Conservation (phyloP, 1,140 invertebrate genomes). For the Centruroides sculpturatus region DNA sequence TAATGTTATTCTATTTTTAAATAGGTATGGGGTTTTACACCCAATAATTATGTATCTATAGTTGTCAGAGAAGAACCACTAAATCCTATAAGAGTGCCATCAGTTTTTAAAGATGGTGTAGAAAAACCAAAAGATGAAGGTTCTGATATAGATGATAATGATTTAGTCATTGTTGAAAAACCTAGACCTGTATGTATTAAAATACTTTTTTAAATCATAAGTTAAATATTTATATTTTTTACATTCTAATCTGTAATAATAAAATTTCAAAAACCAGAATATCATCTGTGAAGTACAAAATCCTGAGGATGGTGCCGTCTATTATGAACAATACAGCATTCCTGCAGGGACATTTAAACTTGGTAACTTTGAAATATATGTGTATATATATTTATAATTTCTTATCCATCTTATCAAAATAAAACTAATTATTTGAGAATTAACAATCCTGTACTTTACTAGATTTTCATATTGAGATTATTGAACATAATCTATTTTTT, state of each 20-base stretch:
- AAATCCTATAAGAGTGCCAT: conserved; percentile 72
- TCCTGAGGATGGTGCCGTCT: conserved; percentile 49
- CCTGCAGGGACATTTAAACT: conserved; percentile 66
- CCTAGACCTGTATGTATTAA: conserved; percentile 8
- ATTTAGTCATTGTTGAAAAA: conserved; percentile 9
- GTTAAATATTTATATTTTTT: not conserved
- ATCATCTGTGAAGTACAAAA: conserved; percentile 11
- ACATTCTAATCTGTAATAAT: conserved; percentile 2
- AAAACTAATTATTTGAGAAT: too few relatives aligned
- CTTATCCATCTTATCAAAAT: too few relatives aligned
- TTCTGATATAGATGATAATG: conserved; percentile 37
- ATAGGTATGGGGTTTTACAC: conserved; percentile 52
- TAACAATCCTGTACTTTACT: too few relatives aligned
- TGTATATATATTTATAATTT: not conserved
- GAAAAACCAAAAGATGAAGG: conserved; percentile 83
- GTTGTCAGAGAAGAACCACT: conserved; percentile 53
- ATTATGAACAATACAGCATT: conserved; percentile 84
- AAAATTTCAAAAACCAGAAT: conserved; percentile 1
- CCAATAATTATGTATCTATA: conserved; percentile 45
- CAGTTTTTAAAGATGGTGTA: conserved; percentile 79
- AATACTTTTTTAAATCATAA: not conserved
- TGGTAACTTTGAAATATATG: conserved; percentile 19
- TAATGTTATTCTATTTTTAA: conserved; percentile 12
- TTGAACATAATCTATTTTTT: too few relatives aligned
- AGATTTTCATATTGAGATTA: too few relatives aligned